Evolutionary conservation across 2,888 invertebrate species (phyloP), one percentile per base, ranked within the genome.

Genomic region (Philopedon plagiatum): DNA sequence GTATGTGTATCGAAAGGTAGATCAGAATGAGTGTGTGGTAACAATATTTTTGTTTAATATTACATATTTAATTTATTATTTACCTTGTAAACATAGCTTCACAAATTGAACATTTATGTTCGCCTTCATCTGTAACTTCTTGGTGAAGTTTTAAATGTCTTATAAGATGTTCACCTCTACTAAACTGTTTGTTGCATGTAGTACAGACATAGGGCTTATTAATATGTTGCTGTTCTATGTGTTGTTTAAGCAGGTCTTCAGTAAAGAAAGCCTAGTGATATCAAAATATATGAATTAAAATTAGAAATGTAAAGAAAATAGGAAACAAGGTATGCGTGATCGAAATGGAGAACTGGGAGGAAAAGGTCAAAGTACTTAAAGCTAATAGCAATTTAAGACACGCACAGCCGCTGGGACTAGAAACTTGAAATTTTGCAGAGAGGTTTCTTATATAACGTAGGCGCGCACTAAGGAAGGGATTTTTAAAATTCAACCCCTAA

Each of bases 171-270:
- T 86, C 86, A 2, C 86, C 86, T 65, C 86, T 79, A 66, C 81
- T 82, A 74, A 86, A 86, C 18, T 83, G 83, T 70, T 84, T 86
- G 69, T 84, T 81, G 76, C 86, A 86, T 23, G 83, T 81, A 2
- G 83, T 85, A 74, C 86, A 86, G 9, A 83, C 81, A 76, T 86
- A 86, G 2, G 86, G 85, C 69, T 85, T 84, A 71, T 86, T 84
- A 29, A 85, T 82, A 74, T 85, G 86, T 71, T 85, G 84, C 67
- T 86, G 83, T 73, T 85, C 83, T 2, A 83, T 79, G 61, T 86
- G 86, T 56, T 85, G 82, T 18, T 82, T 80, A 39, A 86, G 78
- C 73, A 82, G 78, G 29, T 85, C 85, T 13, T 81, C 79, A 2
- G 83, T 82, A 15, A 83, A 83, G 71, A 84, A 86, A 0, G 86